phyloP scores from a whole-genome alignment of 2,888 invertebrate species.

The Drosophila formosana region DNA sequence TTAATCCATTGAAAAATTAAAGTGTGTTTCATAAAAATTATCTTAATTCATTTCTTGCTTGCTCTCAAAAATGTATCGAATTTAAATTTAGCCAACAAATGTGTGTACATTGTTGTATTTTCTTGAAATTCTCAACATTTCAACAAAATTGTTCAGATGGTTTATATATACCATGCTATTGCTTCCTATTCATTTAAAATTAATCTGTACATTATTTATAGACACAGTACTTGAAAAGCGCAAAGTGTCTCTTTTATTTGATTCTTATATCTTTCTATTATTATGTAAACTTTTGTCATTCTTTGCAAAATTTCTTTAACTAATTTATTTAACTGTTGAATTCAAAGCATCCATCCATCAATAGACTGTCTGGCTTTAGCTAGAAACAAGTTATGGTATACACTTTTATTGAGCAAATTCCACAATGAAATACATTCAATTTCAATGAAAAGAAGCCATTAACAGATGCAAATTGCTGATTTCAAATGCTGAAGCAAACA shows the following conservation, averaged over 20 bases:
- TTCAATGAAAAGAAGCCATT: background rate
- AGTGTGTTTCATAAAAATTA: no score
- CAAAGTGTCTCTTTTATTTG: slow-evolving; percentile 1
- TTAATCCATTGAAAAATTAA: no score
- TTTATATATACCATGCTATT: background rate
- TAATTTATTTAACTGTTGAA: background rate
- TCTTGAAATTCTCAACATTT: background rate
- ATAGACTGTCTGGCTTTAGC: background rate
- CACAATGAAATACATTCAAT: background rate
- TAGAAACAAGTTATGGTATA: background rate
- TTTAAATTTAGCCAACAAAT: slow-evolving; percentile 1
- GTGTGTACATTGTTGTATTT: background rate
- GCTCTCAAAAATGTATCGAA: background rate
- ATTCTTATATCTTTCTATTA: background rate
- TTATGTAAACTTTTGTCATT: background rate
- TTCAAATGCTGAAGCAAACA: background rate
- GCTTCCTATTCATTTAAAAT: slow-evolving; percentile 1
- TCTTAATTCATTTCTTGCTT: background rate
- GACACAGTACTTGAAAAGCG: background rate
- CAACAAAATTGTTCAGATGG: background rate
- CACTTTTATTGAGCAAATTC: no score
- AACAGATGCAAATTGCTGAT: slow-evolving; percentile 1
- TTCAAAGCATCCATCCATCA: background rate
- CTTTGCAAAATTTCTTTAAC: background rate
- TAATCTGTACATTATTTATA: background rate